These are phyloP conservation scores for Neolamprologus falcicula DNA, from an alignment of 2,113 vertebrate genomes.

Conservation along the genomic window DNA sequence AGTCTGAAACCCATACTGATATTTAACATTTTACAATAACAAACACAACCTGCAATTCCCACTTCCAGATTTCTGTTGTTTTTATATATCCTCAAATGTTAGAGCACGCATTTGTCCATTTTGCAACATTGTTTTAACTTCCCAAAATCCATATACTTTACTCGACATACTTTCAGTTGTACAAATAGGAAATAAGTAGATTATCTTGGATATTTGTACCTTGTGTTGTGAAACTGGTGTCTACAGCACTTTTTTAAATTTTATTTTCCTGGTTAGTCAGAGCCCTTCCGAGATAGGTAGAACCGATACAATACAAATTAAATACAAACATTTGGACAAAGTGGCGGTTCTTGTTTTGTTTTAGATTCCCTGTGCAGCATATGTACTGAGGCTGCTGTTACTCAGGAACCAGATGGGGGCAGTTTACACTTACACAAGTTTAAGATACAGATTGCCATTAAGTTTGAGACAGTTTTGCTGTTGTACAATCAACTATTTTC, in stretches of 20 bases:
- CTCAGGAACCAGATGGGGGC: not conserved
- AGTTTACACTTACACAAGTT: not conserved
- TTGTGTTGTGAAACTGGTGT: not conserved
- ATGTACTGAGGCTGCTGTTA: not conserved
- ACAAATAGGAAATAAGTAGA: not conserved
- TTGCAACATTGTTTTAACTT: not conserved
- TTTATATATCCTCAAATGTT: not conserved
- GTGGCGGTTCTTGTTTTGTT: not conserved
- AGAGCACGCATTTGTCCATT: not conserved
- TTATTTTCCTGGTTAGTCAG: not conserved
- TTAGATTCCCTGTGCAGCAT: not conserved
- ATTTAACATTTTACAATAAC: not conserved
- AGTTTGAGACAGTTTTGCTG: not conserved
- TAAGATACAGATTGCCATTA: not conserved
- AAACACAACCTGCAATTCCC: not conserved
- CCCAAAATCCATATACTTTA: not conserved
- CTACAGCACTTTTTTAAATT: not conserved
- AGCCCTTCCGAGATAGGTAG: not conserved
- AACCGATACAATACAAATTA: not conserved
- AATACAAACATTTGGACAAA: not conserved
- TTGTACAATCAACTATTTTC: not conserved
- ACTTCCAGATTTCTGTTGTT: not conserved
- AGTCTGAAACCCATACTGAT: not conserved
- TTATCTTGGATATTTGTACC: not conserved
- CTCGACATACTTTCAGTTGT: not conserved